Base-by-base conservation (phyloP, 2,797 vertebrate species). In the Kryptopterus vitreolus region DNA sequence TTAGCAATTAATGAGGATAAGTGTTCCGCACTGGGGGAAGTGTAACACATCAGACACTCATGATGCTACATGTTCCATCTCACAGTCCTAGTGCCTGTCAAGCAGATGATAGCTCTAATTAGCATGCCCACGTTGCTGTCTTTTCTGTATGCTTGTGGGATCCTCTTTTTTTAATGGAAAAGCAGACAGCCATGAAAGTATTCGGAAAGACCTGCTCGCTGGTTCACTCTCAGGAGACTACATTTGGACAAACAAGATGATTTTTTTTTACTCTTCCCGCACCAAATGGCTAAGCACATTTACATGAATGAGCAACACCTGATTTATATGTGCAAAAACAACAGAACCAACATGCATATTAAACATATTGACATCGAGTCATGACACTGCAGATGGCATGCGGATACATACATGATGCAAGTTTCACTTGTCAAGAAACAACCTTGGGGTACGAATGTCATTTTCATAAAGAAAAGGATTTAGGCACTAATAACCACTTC, bases 91-190 rank as follows among this genome's bases (percentile, higher is more conserved):
- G 81, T 48, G 73, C 77, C 87, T 75, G 81, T 85, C 81, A 85
- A 84, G 79, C 81, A 87, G 87, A 87, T 78, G 85, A 80, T 55
- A 61, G 53, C 84, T 86, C 88, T 92, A 94, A 94, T 94, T 93
- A 92, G 91, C 86, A 81, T 87, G 78, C 24, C 75, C 81, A 86
- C 75, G 79, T 84, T 86, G 82, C 85, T 77, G 86, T 72, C 86
- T 85, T n/a, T 86, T 86, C 77, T 86, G 77, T 83, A 71, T 68
- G 76, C 85, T 76, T 80, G 82, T 83, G 89, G 85, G 88, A 88
- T 82, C 84, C 85, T 89, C 87, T 58, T 50, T 58, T 50, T 61
- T 77, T 62, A 81, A 81, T 77, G 66, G 66, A 77, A 80, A 90
- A 63, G 83, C 88, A 91, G 91, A 92, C 89, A 91, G 83, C 87